Conservation (phyloP, 2,113 vertebrate genomes). For the Synchiropus splendidus region DNA sequence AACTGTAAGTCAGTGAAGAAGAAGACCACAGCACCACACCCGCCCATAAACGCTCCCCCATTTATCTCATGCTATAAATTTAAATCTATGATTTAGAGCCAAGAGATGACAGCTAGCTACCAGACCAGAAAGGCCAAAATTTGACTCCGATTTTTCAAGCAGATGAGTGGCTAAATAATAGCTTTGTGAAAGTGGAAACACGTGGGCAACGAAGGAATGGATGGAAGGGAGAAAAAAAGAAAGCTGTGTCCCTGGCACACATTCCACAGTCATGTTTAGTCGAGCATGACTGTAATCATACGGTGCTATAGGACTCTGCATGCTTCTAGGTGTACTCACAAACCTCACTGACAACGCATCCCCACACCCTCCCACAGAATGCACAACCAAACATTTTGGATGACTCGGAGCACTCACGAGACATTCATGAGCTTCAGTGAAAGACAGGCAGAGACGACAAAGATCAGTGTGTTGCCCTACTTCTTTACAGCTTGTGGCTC, state of each 20-base stretch:
- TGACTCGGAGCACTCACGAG: slow-evolving; percentile 15
- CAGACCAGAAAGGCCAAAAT: slow-evolving; percentile 1
- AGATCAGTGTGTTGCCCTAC: slow-evolving; percentile 31
- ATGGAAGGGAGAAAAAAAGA: slow-evolving; percentile 6
- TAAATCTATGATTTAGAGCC: too few relatives aligned
- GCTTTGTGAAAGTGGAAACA: slow-evolving; percentile 4
- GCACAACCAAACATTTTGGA: slow-evolving; percentile 7
- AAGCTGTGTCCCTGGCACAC: slow-evolving; percentile 18
- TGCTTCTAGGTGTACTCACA: slow-evolving; percentile 21
- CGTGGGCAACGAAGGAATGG: slow-evolving; percentile 2
- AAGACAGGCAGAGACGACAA: slow-evolving; percentile 23
- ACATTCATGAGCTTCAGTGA: slow-evolving; percentile 17
- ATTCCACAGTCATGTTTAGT: slow-evolving; percentile 42
- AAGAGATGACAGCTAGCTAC: too few relatives aligned
- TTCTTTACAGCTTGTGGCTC: slow-evolving; percentile 12
- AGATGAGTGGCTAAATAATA: neutral
- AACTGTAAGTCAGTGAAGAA: too few relatives aligned
- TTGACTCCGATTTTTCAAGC: slow-evolving; percentile 15
- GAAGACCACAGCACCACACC: too few relatives aligned
- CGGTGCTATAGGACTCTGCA: slow-evolving; percentile 15
- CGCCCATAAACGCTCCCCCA: too few relatives aligned
- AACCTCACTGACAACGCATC: slow-evolving; percentile 8
- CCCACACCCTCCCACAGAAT: slow-evolving; percentile 8
- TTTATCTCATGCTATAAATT: too few relatives aligned
- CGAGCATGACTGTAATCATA: slow-evolving; percentile 23